Base-by-base conservation (phyloP, 2,888 invertebrate genomes). In the Andricus quercusramuli region DNA sequence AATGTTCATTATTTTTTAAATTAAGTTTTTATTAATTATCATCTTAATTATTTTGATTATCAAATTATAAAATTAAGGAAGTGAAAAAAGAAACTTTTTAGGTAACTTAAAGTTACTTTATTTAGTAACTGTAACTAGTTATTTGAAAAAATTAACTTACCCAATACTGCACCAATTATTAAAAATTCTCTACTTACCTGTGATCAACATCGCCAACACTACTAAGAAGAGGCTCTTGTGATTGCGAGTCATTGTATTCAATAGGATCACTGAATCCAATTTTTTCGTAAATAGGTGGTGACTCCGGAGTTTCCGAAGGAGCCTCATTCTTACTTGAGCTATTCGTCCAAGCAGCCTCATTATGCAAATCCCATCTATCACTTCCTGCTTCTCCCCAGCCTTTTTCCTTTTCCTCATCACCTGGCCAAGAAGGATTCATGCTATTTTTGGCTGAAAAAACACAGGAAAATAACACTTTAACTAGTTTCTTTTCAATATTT, bases 241-340 rank as follows among this genome's bases (percentile, higher is more conserved):
- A 88, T 77, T 91, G 92, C 29, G 94, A 93, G 80, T 96, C 96
- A 86, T 94, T 94, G 87, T 96, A 96, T 84, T 95, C 95, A 17
- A 95, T 93, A 4, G 94, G 94, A 86, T 94, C 94, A 20, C 92
- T 93, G 80, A 94, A 94, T 64, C 94, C 93, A 86, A 95, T 94
- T 86, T 95, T 94, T 86, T 96, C 96, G 84, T 95, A 95, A 84
- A 94, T 94, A 0, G 95, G 95, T 32, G 96, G 96, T 74, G 96
- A 95, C 84, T 95, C 95, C 0, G 96, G 95, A 0, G 96, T 95
- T 86, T 95, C 95, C 3, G 93, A 88, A 1, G 91, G 80, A 66
- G 88, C 86, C 59, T 89, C 88, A 44, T 85, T 90, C 78, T 89
- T 90, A 15, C 87, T 84, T 59, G 86, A 80, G 62, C 86, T 87